Evolutionary conservation across 2,113 vertebrate species (phyloP), one percentile per base, ranked within the genome.

Genomic region (Coturnix japonica): DNA sequence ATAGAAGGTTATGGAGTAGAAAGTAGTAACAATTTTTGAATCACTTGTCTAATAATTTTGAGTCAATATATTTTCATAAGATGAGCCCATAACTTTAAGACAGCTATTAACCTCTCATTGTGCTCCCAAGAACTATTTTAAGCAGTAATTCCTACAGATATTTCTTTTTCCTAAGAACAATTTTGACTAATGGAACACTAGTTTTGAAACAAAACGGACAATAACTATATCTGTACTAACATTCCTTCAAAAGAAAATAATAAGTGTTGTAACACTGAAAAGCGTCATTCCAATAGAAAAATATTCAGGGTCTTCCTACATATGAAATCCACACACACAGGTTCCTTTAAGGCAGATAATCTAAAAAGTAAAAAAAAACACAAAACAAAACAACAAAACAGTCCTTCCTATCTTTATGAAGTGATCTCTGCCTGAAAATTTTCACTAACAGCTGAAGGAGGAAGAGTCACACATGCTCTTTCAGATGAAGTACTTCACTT

Each of bases 391-490:
- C 37, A 80, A 82, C 20, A 37, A 37, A 37, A 37, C 30, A 63
- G 41, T 7, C 66, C 54, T 64, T 75, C 31, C n/a, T 8, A 23
- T 75, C 35, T 75, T 71, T 23, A 61, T 15, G 21, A 74, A 90
- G 49, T 64, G 89, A 93, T 28, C 64, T 93, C 90, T 87, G 89
- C 43, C 72, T 91, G 77, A 81, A 83, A 89, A 73, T 44, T 83
- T 56, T 54, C 67, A 20, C 61, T 47, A 73, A 43, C 10, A 73
- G 79, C 41, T 26, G 53, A 86, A 87, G 59, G 71, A 49, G 59
- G 54, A 81, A 66, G 82, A 81, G 61, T 57, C 77, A 76, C 60
- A 89, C 84, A 61, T 16, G 79, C n/a, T 82, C 51, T 69, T 91
- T 59, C 71, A 91, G 85, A 78, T 74, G 19, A 91, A 91, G 76